Evolutionary conservation across 2,888 invertebrate species (phyloP).

Genomic region (Drosophila meridiana): DNA sequence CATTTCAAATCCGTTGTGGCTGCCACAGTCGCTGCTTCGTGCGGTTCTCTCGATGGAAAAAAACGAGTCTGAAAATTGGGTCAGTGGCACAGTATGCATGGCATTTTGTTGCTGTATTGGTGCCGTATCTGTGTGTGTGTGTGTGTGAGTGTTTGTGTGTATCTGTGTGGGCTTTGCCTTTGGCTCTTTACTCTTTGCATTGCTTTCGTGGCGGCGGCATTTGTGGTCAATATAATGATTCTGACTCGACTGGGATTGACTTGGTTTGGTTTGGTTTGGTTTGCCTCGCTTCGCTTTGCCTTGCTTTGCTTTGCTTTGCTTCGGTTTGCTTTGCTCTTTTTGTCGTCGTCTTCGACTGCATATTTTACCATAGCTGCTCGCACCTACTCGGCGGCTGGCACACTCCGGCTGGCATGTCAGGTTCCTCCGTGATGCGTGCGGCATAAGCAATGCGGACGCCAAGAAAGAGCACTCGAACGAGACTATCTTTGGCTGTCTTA

Average conservation of each 20-base stretch:
- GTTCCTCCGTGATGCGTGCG: constrained; percentile 57
- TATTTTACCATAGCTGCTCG: constrained; percentile 49
- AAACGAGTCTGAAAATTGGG: constrained; percentile 78
- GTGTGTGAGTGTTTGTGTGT: constrained; percentile 24
- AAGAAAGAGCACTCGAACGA: constrained; percentile 14
- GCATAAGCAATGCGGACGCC: constrained; percentile 64
- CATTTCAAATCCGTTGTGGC: constrained; percentile 72
- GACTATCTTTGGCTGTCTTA: constrained; percentile 6
- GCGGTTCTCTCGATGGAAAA: constrained; percentile 62
- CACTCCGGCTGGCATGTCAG: constrained; percentile 51
- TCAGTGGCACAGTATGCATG: constrained; percentile 80
- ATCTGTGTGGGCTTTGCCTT: constrained; percentile 52
- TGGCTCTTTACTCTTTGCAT: constrained; percentile 61
- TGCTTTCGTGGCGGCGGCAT: constrained; percentile 74
- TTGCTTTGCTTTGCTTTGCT: constrained; percentile 3
- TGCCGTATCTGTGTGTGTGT: constrained; percentile 32
- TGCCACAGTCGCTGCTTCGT: constrained; percentile 48
- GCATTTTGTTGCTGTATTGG: constrained; percentile 55
- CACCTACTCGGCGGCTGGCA: constrained; percentile 47
- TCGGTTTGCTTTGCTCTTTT: constrained; percentile 14
- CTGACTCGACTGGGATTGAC: constrained; percentile 58
- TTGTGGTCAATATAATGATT: constrained; percentile 82
- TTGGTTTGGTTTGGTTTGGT: constrained; percentile 44
- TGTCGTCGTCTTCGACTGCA: constrained; percentile 42
- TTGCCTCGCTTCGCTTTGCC: constrained; percentile 22